These are phyloP conservation scores for Hycleus phaleratus DNA, from an alignment of 1,140 invertebrate species.

Conservation along the genomic window DNA sequence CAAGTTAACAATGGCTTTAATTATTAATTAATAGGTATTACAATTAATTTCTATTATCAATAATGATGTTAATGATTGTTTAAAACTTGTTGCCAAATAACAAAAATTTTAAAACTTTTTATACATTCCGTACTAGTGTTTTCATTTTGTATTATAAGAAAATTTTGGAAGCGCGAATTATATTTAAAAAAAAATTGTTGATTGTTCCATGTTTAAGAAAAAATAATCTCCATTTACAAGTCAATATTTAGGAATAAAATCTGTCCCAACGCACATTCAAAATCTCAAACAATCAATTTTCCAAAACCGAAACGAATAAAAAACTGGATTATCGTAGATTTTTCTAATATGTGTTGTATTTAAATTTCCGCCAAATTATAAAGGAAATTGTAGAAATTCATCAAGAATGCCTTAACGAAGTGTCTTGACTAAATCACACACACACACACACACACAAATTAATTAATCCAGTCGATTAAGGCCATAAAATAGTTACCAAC, in stretches of 20 bases:
- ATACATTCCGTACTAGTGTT: slow-evolving; percentile 39
- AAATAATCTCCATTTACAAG: slow-evolving; percentile 8
- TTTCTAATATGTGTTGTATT: too few species aligned
- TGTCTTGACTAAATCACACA: slow-evolving; percentile 10
- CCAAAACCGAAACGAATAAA: not conserved
- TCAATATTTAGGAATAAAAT: slow-evolving; percentile 4
- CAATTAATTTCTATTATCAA: not conserved
- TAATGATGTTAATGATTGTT: slow-evolving; percentile 10
- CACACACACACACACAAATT: slow-evolving; percentile 5
- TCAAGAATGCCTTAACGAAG: slow-evolving; percentile 13
- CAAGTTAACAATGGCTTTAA: slow-evolving; percentile 39
- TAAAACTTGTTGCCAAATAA: slow-evolving; percentile 41
- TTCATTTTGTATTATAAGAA: slow-evolving; percentile 21
- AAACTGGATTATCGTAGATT: not conserved
- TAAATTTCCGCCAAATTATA: too few species aligned
- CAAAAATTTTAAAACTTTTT: slow-evolving; percentile 34
- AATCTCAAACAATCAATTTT: too few species aligned
- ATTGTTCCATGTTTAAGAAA: not conserved
- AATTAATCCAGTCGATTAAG: slow-evolving; percentile 9
- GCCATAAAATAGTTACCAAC: slow-evolving; percentile 18
- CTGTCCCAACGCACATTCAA: slow-evolving; percentile 7
- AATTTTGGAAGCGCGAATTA: not conserved
- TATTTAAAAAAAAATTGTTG: slow-evolving; percentile 14
- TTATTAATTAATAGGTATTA: slow-evolving; percentile 33
- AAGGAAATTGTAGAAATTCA: slow-evolving; percentile 1